phyloP scores from a whole-genome alignment of 2,113 vertebrate genomes.

The Alectura lathami region DNA sequence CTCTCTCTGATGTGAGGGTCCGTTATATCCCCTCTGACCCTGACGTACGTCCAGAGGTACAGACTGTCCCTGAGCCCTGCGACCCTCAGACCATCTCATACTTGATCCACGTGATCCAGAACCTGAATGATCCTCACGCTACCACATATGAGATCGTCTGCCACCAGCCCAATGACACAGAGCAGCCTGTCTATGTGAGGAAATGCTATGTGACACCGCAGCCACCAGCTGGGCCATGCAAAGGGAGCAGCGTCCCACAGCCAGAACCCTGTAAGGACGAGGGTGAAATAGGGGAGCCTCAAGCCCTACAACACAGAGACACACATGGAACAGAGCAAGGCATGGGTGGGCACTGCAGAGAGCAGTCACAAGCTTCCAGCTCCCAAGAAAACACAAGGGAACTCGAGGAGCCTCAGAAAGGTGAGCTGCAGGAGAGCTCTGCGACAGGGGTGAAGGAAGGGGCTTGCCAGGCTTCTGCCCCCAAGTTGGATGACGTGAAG shows the following conservation, averaged over 20 bases:
- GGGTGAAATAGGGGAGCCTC: fast-evolving
- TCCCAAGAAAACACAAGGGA: not conserved
- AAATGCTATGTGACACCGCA: not conserved
- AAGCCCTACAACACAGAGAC: fast-evolving
- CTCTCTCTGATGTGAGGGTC: not conserved
- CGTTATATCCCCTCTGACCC: not conserved
- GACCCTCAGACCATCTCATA: not conserved
- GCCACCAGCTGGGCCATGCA: fast-evolving
- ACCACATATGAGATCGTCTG: not conserved
- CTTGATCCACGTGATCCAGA: not conserved
- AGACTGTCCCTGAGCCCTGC: not conserved
- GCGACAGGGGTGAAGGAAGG: not conserved
- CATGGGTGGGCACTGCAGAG: not conserved
- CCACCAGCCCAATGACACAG: fast-evolving
- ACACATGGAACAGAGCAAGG: not conserved
- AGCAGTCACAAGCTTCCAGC: no score
- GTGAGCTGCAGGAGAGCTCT: not conserved
- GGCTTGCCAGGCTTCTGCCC: not conserved
- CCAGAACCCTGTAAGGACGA: not conserved
- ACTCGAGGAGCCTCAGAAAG: not conserved
- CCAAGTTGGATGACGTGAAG: fast-evolving
- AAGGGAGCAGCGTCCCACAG: not conserved
- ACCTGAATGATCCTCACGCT: not conserved
- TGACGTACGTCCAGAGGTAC: fast-evolving
- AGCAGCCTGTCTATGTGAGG: not conserved